Evolutionary conservation across 1,140 invertebrate species (phyloP).

Genomic region (Drosophila lacteicornis): DNA sequence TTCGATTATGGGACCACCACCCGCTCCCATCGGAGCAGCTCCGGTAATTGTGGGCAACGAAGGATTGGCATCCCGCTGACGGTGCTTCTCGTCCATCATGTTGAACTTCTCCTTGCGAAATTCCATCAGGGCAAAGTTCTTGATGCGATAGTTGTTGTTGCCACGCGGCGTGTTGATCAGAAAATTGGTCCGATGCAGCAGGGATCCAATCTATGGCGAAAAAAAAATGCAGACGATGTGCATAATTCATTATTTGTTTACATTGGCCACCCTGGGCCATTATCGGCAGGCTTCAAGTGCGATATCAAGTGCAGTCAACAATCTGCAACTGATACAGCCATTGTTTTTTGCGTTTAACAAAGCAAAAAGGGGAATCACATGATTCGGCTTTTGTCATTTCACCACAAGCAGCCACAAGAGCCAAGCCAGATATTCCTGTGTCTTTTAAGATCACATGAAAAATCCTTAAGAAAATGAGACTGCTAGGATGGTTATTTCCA

Average conservation of each 20-base stretch:
- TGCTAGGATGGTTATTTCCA: not conserved
- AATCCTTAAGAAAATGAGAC: not conserved
- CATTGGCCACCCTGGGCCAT: not conserved
- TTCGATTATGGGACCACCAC: slow-evolving; percentile 31
- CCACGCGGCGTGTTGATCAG: slow-evolving; percentile 69
- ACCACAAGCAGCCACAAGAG: not conserved
- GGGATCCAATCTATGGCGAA: slow-evolving; percentile 57
- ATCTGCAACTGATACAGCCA: not conserved
- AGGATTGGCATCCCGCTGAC: slow-evolving; percentile 22
- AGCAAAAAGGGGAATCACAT: slow-evolving; percentile 9
- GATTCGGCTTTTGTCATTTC: not conserved
- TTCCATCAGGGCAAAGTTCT: slow-evolving; percentile 50
- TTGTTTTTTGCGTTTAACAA: not conserved
- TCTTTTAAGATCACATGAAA: not conserved
- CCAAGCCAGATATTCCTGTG: not conserved
- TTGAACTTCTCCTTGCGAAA: slow-evolving; percentile 73
- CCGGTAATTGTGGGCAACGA: slow-evolving; percentile 13
- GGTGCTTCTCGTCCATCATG: slow-evolving; percentile 57
- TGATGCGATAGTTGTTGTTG: slow-evolving; percentile 62
- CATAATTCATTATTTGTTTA: slow-evolving; percentile 21
- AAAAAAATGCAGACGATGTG: not conserved
- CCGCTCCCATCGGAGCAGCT: slow-evolving; percentile 17
- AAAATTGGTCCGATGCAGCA: slow-evolving; percentile 70
- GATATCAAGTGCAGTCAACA: not conserved
- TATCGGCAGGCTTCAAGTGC: not conserved